phyloP scores from a whole-genome alignment of 2,113 vertebrate genomes.

The Xiphophorus maculatus region DNA sequence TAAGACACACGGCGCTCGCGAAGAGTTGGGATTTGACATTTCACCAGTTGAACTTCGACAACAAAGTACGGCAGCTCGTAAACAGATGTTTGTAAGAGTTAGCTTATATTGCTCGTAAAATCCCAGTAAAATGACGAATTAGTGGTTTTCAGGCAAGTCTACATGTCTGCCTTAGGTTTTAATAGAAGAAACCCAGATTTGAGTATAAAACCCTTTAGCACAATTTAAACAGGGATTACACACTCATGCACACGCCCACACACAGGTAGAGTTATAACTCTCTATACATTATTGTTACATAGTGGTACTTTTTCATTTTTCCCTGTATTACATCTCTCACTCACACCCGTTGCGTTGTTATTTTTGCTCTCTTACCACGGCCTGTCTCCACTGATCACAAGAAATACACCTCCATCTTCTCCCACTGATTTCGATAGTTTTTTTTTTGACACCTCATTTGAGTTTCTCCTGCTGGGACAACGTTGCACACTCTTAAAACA shows the following conservation, averaged over 20 bases:
- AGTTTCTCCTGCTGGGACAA: conserved; percentile 15
- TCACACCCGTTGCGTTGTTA: background rate
- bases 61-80: background rate
- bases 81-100: background rate
- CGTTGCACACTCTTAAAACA: background rate
- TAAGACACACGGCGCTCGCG: background rate
- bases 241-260: background rate
- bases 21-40: background rate
- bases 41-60: background rate
- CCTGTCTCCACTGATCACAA: background rate
- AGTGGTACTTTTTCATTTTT: too few species aligned
- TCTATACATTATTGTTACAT: background rate
- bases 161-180: background rate
- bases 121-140: background rate
- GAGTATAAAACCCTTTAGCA: background rate
- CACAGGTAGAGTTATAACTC: too few species aligned
- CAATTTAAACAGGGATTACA: background rate
- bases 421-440: conserved; percentile 15
- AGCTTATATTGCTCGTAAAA: background rate
- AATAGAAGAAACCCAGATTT: background rate
- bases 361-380: background rate
- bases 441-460: conserved; percentile 2
- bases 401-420: background rate
- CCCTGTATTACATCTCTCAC: background rate
- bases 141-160: background rate